phyloP scores from a whole-genome alignment of 2,113 vertebrate genomes.

The Catagonus wagneri region DNA sequence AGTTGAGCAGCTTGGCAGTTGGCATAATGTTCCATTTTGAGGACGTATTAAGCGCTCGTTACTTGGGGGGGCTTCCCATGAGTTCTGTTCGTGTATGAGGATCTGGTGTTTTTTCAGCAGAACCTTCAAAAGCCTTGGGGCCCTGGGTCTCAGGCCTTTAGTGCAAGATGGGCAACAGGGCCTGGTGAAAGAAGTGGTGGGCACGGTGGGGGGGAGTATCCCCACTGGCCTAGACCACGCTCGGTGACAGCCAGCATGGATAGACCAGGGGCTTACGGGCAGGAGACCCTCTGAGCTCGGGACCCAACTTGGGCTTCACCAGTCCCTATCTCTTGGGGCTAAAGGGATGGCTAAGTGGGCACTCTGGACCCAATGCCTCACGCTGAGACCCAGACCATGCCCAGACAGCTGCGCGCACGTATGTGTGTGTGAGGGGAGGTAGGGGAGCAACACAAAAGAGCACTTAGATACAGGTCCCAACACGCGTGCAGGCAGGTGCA shows the following conservation, averaged over 20 bases:
- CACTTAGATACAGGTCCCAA: not conserved
- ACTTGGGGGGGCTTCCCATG: not conserved
- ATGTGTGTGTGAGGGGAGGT: too few species aligned
- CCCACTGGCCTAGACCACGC: not conserved
- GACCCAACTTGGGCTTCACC: not conserved
- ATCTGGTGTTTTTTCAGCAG: slow-evolving; percentile 47
- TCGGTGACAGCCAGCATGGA: not conserved
- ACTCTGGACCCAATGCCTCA: not conserved
- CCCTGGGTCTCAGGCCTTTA: not conserved
- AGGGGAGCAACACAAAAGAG: too few species aligned
- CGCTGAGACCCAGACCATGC: not conserved
- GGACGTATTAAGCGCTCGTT: slow-evolving; percentile 49
- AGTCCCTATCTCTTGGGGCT: not conserved
- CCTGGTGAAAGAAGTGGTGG: not conserved
- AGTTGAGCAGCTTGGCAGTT: slow-evolving; percentile 37
- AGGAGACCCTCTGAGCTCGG: not conserved
- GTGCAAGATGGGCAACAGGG: not conserved
- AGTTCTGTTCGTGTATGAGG: slow-evolving; percentile 39
- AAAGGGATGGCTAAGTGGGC: not conserved
- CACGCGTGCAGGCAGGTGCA: not conserved
- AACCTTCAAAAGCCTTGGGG: slow-evolving; percentile 1
- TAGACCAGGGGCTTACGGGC: not conserved
- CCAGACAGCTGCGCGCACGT: not conserved
- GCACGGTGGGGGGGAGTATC: not conserved
- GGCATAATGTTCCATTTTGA: not conserved